Base-by-base conservation (phyloP, 2,888 invertebrate genomes). In the Lamproptera curius region DNA sequence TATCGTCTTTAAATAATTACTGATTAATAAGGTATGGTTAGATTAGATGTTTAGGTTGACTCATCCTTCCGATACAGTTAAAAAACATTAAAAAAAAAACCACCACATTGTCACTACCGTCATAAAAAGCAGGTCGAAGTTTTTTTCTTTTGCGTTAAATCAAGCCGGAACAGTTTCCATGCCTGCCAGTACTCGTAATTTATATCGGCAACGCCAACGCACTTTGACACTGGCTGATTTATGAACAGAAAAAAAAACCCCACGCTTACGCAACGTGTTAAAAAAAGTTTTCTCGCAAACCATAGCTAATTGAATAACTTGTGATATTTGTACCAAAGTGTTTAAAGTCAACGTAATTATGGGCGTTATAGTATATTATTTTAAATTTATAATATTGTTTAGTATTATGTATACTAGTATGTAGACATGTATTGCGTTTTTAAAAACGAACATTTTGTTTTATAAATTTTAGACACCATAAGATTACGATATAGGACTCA, bases 211-310 rank as follows among this genome's bases (percentile, higher is more conserved):
- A 58, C 65, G 64, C 65, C 60, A 62, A 65, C 61, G 58, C 66
- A 67, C 70, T 79, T 79, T 77, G 82, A 78, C 81, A 76, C 63
- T 63, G 52, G 50, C 69, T 76, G 82, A 82, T 78, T 82, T 78
- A 82, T 77, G 67, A 59, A 52, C 57, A 58, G n/a, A n/a, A n/a
- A n/a, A 56, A 65, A 59, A 59, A 55, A 55, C 51, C 54, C 23
- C 36, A 36, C 11, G 4, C 33, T 31, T n/a, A 17, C 36, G 2
- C 2, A 28, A 17, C 35, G 36, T 17, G 16, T 42, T 33, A 14
- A 35, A 37, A 36, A 26, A 42, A 46, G 37, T 14, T 47, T 47
- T 47, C 23, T 28, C 42, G 14, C 2, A 16, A 20, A 33, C 23
- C 42, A 37, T 41, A 33, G 33, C 35, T 47, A 42, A 42, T 47